phyloP scores from a whole-genome alignment of 2,888 invertebrate species.

The Eutolmus rufibarbis region DNA sequence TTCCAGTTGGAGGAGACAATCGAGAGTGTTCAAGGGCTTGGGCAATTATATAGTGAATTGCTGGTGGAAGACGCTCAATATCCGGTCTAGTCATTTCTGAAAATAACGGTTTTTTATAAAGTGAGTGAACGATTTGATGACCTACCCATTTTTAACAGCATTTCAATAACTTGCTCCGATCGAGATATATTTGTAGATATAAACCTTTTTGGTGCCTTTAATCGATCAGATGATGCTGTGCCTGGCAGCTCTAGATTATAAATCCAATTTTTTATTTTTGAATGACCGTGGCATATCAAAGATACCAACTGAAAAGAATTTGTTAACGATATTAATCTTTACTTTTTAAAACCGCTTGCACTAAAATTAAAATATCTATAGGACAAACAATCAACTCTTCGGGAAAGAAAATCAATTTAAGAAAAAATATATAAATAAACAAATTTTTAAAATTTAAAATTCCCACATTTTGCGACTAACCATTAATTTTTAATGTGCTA shows the following conservation, averaged over 20 bases:
- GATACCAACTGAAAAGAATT: constrained; percentile 53
- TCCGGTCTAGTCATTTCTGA: constrained; percentile 66
- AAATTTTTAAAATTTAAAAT: too few species aligned
- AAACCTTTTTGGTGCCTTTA: constrained; percentile 54
- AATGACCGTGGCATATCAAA: constrained; percentile 56
- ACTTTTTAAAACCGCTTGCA: not conserved
- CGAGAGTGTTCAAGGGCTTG: constrained; percentile 75
- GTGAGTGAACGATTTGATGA: not conserved
- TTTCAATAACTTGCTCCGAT: constrained; percentile 59
- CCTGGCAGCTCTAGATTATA: constrained; percentile 56
- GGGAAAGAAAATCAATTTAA: too few species aligned
- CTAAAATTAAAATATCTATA: not conserved
- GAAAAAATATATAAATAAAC: too few species aligned
- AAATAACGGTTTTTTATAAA: not conserved
- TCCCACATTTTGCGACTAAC: too few species aligned
- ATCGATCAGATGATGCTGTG: constrained; percentile 53
- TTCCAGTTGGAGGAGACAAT: constrained; percentile 74
- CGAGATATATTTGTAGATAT: constrained; percentile 55
- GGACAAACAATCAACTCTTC: too few species aligned
- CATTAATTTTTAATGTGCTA: too few species aligned
- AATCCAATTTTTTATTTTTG: constrained; percentile 58
- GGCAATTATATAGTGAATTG: constrained; percentile 72
- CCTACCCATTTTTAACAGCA: constrained; percentile 58
- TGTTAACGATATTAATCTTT: not conserved
- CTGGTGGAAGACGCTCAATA: constrained; percentile 73